Base-by-base conservation (phyloP, 1,140 invertebrate species). In the Reticulitermes speratus region DNA sequence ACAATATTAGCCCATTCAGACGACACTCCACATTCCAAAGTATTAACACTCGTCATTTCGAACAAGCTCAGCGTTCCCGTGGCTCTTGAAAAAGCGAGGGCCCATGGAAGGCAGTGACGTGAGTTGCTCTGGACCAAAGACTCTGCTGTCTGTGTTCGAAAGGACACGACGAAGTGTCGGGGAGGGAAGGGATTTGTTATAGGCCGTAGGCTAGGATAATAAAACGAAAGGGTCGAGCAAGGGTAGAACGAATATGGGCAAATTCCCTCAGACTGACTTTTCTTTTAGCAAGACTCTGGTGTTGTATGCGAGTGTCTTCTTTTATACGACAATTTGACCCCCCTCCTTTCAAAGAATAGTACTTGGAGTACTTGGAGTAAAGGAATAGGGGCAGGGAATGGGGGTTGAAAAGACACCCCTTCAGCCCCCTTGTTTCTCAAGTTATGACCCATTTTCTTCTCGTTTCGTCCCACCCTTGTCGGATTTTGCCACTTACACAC, bases 361-460 rank as follows among this genome's bases (percentile, higher is more conserved):
- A 55, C 52, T 55, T 5, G 0, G 59, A 75, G 65, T 75, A 30
- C 65, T 75, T 75, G 65, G 52, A 5, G 14, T 19, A 75, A 75
- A 75, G 65, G 25, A 75, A 75, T 1, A 30, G 65, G 19, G 65
- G 11, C 2, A 25, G 65, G n/a, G 25, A 14, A 9, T 1, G 25
- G 65, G 65, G 65, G 25, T 2, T 75, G 65, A 14, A 75, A 55
- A 75, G 25, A 30, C 2, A 8, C 25, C 65, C 65, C n/a, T 75
- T 11, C 25, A 75, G 25, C 65, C 65, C 65, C 65, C 65, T 14
- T 75, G 7, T 8, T 75, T 75, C n/a, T 30, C 65, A 75, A 75
- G 65, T 75, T 75, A 75, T 75, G 65, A 75, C 65, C 65, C 65
- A 75, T 75, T 75, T 75, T 75, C 65, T 6, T 75, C 65, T 75